A percentile compares a stretch with the other conserved stretches of the same genome.
phyloP scores from a whole-genome alignment of 2,888 invertebrate species.

The Camptogramma bilineatum region DNA sequence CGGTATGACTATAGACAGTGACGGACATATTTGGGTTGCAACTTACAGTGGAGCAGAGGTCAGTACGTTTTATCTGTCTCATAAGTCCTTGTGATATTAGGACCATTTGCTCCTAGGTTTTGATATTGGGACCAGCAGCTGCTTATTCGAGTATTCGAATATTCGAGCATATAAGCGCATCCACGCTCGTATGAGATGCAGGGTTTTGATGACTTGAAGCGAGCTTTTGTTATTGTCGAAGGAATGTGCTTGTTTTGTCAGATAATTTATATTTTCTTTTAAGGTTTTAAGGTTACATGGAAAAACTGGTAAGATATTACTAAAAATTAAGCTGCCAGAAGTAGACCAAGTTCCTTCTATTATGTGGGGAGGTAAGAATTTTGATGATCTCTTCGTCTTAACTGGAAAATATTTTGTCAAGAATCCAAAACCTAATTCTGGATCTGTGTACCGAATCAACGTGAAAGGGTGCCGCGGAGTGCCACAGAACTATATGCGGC shows the following conservation, averaged over 20 bases:
- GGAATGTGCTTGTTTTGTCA: too few species aligned
- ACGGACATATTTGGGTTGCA: slow-evolving; percentile 89
- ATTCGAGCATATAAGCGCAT: too few species aligned
- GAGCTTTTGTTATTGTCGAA: too few species aligned
- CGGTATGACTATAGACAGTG: slow-evolving; percentile 88
- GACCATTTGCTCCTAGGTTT: too few species aligned
- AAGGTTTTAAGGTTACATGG: not conserved
- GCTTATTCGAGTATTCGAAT: too few species aligned
- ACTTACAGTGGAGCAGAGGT: slow-evolving; percentile 54
- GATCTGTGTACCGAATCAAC: not conserved
- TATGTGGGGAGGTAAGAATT: slow-evolving; percentile 25
- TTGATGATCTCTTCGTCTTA: slow-evolving; percentile 19
- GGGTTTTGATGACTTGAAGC: too few species aligned
- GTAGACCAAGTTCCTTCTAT: slow-evolving; percentile 26
- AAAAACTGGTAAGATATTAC: slow-evolving; percentile 7
- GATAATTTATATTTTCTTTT: not conserved
- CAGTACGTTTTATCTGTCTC: not conserved
- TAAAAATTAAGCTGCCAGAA: slow-evolving; percentile 17
- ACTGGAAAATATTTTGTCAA: not conserved
- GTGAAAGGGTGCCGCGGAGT: not conserved
- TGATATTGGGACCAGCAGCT: too few species aligned
- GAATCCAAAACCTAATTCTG: not conserved
- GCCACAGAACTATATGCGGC: not conserved
- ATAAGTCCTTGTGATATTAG: too few species aligned
- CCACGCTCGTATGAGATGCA: too few species aligned